Percentiles rank a stretch among this genome's conserved stretches.
phyloP scores from a whole-genome alignment of 2,797 vertebrate genomes.

The Apogon hyalosoma region DNA sequence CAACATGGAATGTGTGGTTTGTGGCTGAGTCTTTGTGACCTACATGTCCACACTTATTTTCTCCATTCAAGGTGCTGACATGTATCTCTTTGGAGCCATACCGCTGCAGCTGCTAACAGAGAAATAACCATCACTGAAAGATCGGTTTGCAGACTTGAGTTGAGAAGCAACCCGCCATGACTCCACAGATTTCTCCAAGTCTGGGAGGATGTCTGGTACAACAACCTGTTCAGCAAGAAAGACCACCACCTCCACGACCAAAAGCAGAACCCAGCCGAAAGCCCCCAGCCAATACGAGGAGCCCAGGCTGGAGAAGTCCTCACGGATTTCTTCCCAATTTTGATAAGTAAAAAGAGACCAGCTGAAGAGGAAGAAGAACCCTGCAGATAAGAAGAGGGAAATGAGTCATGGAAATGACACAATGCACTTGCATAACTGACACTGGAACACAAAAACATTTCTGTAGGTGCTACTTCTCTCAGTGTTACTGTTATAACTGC shows the following conservation, averaged over 20 bases:
- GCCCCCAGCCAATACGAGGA: conserved; percentile 82
- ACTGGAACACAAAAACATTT: conserved; percentile 43
- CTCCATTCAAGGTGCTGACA: conserved; percentile 65
- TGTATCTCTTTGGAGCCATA: conserved; percentile 38
- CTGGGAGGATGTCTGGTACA: conserved; percentile 77
- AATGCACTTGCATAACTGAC: no score
- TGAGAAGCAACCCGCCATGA: conserved; percentile 53
- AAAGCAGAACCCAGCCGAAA: conserved; percentile 76
- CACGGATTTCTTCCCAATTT: conserved; percentile 74
- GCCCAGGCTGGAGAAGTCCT: conserved; percentile 75
- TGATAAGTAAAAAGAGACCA: conserved; percentile 86
- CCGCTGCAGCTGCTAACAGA: conserved; percentile 14
- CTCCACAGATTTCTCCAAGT: conserved; percentile 71
- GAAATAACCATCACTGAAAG: conserved; percentile 58
- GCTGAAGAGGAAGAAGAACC: conserved; percentile 85
- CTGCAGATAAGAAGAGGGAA: conserved; percentile 62
- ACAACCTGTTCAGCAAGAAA: conserved; percentile 75
- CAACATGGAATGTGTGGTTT: not conserved
- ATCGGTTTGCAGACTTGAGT: conserved; percentile 9
- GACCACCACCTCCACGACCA: conserved; percentile 60
- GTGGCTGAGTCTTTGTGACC: conserved; percentile 22
- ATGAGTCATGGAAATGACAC: conserved; percentile 8
- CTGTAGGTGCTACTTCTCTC: conserved; percentile 14
- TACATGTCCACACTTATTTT: conserved; percentile 15
- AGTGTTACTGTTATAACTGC: conserved; percentile 43